Conservation (phyloP, 2,888 invertebrate genomes). For the Halocaridina rubra region DNA sequence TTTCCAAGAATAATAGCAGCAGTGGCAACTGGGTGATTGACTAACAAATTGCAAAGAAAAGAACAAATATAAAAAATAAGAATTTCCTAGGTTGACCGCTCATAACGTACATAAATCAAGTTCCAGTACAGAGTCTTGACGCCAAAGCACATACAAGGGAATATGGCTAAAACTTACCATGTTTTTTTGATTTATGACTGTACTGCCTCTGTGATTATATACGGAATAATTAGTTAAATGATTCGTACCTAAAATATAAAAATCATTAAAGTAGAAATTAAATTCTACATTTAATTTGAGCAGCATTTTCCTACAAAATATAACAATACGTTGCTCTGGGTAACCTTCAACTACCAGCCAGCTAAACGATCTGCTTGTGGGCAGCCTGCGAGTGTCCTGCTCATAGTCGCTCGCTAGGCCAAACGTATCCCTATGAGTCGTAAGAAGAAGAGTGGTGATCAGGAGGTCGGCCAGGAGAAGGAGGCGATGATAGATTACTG, state of each 20-base stretch:
- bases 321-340: slow-evolving; percentile 11
- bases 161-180: not conserved
- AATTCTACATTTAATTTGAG: slow-evolving; percentile 20
- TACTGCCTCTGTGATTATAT: not conserved
- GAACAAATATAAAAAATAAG: too few species aligned
- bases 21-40: not conserved
- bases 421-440: slow-evolving; percentile 57
- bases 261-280: too few species aligned
- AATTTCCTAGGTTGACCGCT: too few species aligned
- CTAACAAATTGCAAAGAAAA: too few species aligned
- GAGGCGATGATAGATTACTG: slow-evolving; percentile 80
- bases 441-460: slow-evolving; percentile 60
- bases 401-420: slow-evolving; percentile 55
- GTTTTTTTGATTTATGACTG: slow-evolving; percentile 54
- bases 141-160: too few species aligned
- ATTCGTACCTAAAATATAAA: too few species aligned
- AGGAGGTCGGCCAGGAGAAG: slow-evolving; percentile 69
- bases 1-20: too few species aligned
- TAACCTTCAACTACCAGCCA: slow-evolving; percentile 14
- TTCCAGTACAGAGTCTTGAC: too few species aligned
- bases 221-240: too few species aligned
- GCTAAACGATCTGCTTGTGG: too few species aligned
- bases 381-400: slow-evolving; percentile 52
- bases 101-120: too few species aligned
- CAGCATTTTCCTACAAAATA: not conserved